These are phyloP conservation scores for Agrochola litura DNA, from an alignment of 2,888 invertebrate genomes.

Conservation along the genomic window DNA sequence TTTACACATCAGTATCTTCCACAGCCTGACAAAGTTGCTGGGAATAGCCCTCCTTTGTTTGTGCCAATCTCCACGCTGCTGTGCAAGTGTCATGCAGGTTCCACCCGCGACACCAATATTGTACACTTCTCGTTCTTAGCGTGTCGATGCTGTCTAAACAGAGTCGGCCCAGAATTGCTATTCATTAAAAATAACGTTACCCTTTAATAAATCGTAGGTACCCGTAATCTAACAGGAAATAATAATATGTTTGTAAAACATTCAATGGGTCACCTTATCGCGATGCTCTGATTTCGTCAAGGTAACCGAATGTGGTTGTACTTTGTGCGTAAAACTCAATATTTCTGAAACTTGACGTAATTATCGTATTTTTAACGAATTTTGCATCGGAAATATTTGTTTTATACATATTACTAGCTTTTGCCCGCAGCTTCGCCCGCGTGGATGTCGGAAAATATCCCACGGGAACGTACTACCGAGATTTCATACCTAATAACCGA, in stretches of 20 bases:
- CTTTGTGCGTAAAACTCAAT: neutral
- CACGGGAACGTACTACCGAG: no score
- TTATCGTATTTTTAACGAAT: neutral
- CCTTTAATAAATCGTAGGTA: neutral
- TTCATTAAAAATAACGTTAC: neutral
- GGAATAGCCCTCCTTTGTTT: neutral
- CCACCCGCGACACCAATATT: neutral
- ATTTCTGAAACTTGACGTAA: neutral
- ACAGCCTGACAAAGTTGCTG: neutral
- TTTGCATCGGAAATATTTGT: neutral
- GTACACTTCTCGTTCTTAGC: no score
- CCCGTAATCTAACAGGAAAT: conserved; percentile 1
- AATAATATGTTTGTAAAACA: neutral
- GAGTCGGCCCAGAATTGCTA: neutral
- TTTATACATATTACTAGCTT: no score
- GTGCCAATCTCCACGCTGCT: neutral
- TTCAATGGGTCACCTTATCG: conserved; percentile 6
- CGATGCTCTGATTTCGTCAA: neutral
- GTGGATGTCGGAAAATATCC: no score
- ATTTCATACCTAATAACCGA: no score
- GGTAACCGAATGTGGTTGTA: neutral
- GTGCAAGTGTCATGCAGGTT: neutral
- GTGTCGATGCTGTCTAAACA: no score
- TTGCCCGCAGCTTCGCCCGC: no score
- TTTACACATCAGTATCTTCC: neutral